phyloP scores from a whole-genome alignment of 2,113 vertebrate species.

The Pterocles burchelli region DNA sequence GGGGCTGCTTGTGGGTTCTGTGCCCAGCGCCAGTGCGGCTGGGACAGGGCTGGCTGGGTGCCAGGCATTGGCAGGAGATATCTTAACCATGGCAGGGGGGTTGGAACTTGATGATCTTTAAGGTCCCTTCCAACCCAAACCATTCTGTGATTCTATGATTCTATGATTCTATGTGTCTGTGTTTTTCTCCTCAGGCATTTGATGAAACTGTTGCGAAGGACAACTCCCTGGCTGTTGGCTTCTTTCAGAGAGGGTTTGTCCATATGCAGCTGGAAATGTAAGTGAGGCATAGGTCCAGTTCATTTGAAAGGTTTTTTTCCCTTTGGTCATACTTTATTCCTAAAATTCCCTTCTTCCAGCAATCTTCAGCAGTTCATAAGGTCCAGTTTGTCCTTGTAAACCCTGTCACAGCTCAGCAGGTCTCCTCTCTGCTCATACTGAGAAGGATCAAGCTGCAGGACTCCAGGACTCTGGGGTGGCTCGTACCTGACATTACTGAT shows the following conservation, averaged over 20 bases:
- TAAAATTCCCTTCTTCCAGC: background rate
- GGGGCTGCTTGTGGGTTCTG: background rate
- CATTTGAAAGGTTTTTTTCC: background rate
- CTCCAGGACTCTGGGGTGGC: background rate
- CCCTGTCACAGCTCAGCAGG: background rate
- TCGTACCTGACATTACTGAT: background rate
- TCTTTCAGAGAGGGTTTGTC: slow-evolving; percentile 86
- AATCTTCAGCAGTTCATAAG: background rate
- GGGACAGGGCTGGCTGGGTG: accelerated
- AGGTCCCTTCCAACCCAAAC: too few species aligned
- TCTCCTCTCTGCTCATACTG: background rate
- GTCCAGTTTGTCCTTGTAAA: background rate
- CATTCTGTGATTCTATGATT: too few species aligned
- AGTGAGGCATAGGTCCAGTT: background rate
- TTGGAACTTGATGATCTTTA: too few species aligned
- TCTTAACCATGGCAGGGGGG: too few species aligned
- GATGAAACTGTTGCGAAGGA: slow-evolving; percentile 81
- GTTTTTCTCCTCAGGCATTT: slow-evolving; percentile 77
- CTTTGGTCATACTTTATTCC: background rate
- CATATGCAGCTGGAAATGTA: slow-evolving; percentile 81
- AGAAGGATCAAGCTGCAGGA: background rate
- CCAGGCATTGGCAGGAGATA: too few species aligned
- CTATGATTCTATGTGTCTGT: too few species aligned
- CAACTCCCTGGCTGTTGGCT: slow-evolving; percentile 83
- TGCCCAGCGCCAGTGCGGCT: background rate